Evolutionary conservation across 2,113 vertebrate genomes (phyloP), one percentile per base, ranked within the genome.

Genomic region (Paraplagusia blochii): DNA sequence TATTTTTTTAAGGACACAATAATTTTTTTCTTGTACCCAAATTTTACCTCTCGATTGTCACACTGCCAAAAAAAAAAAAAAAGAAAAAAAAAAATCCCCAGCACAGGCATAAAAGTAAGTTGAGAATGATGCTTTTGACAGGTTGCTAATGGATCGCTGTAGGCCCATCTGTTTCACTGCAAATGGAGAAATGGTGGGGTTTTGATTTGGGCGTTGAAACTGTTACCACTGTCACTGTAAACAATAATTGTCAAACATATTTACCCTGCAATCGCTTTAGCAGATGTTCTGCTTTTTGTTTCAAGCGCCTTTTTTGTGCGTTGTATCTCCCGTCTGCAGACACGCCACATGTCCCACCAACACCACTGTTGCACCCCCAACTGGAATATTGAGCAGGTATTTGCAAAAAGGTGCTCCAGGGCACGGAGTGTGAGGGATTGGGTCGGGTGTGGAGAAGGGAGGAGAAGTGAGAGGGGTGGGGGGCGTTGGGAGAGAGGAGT

Each of bases 221-320:
- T 91, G 89, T 91, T 92, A 90, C 90, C 88, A 92, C 88, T 92
- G 90, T 92, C 90, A 93, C 90, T 92, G 92, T 92, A 92, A 92
- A 92, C 91, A 92, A 91, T 92, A 91, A 92, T 92, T 90, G 90
- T 91, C 90, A 90, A 92, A 92, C 90, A 92, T 92, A 92, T 92
- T 92, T 92, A 91, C 90, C 84, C 90, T 86, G 84, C 89, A 88
- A 90, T 90, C 88, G 87, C 89, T 90, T 92, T 92, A 92, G 89
- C 92, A 93, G 91, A 92, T 93, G 91, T 91, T 90, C 86, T 83
- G 84, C 80, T 89, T 91, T 92, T 89, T 90, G 85, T 91, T 90
- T 91, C 85, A 81, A 80, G 84, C 82, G 52, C 76, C 87, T 90
- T 91, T 85, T 87, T 88, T 87, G 70, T 80, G 74, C 52, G 72